Evolutionary conservation across 53 echinoderm and acorn worm genomes (phyloP), one percentile per base, ranked within the genome.

Genomic region (Patiria pectinifera): DNA sequence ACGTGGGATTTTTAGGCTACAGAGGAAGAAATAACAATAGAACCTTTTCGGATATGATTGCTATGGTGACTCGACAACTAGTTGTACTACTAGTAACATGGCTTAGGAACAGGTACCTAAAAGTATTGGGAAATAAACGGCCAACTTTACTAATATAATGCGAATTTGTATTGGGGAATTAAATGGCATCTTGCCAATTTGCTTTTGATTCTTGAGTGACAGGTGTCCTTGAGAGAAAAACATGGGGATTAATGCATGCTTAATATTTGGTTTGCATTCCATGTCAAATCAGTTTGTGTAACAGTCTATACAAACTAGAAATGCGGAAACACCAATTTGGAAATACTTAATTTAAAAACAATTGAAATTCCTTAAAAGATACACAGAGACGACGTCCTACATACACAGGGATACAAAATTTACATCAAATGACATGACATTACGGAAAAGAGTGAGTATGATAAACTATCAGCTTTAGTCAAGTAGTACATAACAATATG

Each of bases 61-160:
- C 85, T 85, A 85, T 85, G 69, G 85, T 19, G 44, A 85, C 85
- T 23, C 59, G 45, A 45, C 61, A 83, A 83, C 83, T 83, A 48
- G 46, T 2, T 83, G 59, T 15, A 15, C 35, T 35, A 35, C 21
- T 70, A 70, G 70, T 10, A 74, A 74, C 24, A 24, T 2, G 25
- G 24, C 15, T 25, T 7, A 44, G 85, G 21, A 45, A 44, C 44
- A 19, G 44, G 45, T 14, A 44, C 66, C 23, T 59, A 83, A 83
- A 83, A 60, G 26, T 60, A 61, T 9, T 66, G 66, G 66, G 66
- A 66, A 66, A 66, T 66, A 18, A 66, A 14, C 9, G 8, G 60
- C 60, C 12, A 12, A 11, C 14, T 15, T 66, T 14, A 16, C 14
- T 16, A 66, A 66, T 66, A 66, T 66, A 16, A 18, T 66, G 19